phyloP scores from a whole-genome alignment of 2,888 invertebrate species.

The Nomada ruficornis region DNA sequence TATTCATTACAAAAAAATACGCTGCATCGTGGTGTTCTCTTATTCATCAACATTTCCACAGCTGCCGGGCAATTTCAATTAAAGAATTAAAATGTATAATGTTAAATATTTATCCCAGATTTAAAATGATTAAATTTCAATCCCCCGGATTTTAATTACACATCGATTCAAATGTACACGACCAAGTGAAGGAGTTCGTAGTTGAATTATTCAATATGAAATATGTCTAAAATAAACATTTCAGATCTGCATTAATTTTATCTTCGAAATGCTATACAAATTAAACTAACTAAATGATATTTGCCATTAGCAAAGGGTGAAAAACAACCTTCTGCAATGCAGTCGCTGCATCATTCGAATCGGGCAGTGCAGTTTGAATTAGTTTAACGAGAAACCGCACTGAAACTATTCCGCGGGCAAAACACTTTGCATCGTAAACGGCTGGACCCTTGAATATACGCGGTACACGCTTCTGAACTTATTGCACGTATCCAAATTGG shows the following conservation, averaged over 20 bases:
- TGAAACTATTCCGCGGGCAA: constrained; percentile 1
- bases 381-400: constrained; percentile 24
- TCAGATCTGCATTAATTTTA: neutral
- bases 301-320: neutral
- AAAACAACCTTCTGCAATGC: neutral
- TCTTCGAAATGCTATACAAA: neutral
- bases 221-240: too few species aligned
- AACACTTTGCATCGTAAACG: neutral
- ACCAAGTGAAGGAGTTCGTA: too few species aligned
- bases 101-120: too few species aligned
- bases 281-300: neutral
- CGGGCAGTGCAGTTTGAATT: constrained; percentile 15
- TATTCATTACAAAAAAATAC: too few species aligned
- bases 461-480: constrained; percentile 32
- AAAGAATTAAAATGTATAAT: too few species aligned
- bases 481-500: constrained; percentile 39
- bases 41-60: too few species aligned
- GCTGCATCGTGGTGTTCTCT: too few species aligned
- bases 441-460: neutral
- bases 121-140: too few species aligned
- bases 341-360: neutral
- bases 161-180: too few species aligned
- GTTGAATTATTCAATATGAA: too few species aligned
- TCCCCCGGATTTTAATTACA: too few species aligned
- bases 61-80: too few species aligned